Conservation (phyloP, 2,888 invertebrate species). For the Allacma fusca region DNA sequence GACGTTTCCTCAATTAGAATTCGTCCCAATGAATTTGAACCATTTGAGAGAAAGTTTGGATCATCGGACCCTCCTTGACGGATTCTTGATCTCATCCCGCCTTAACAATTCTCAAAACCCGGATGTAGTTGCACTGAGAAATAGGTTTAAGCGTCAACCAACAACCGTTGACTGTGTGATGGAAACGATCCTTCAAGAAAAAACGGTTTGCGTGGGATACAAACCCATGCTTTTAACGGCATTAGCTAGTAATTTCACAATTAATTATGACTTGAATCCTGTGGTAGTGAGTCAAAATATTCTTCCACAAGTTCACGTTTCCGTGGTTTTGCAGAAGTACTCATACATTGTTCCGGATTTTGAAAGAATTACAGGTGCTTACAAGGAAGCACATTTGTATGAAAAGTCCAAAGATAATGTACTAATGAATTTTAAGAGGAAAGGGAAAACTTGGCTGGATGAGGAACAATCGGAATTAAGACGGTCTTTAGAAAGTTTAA, state of each 20-base stretch:
- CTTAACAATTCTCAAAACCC: constrained; percentile 22
- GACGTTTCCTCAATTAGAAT: constrained; percentile 30
- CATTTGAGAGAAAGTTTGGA: background rate
- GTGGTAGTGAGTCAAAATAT: background rate
- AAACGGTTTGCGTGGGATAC: constrained; percentile 32
- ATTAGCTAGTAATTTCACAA: constrained; percentile 4
- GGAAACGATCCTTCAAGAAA: background rate
- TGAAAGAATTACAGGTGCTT: background rate
- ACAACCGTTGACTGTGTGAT: constrained; percentile 16
- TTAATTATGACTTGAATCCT: constrained; percentile 14
- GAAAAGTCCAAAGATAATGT: background rate
- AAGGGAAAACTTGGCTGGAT: background rate
- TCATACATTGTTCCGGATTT: background rate
- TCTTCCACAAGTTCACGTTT: constrained; percentile 26
- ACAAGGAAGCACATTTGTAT: background rate
- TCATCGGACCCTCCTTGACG: background rate
- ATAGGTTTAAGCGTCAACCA: background rate
- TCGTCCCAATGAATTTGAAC: constrained; percentile 10
- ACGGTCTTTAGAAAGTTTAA: no score
- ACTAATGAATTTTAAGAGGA: background rate
- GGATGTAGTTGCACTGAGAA: background rate
- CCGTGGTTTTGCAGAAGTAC: constrained; percentile 14
- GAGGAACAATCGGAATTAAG: background rate
- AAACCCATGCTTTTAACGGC: constrained; percentile 24
- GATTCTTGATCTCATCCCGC: constrained; percentile 27